A percentile compares a stretch with the other conserved stretches of the same genome.
These are phyloP conservation scores for Ceuthmochares aereus DNA, from an alignment of 2,113 vertebrate species.

Conservation along the genomic window DNA sequence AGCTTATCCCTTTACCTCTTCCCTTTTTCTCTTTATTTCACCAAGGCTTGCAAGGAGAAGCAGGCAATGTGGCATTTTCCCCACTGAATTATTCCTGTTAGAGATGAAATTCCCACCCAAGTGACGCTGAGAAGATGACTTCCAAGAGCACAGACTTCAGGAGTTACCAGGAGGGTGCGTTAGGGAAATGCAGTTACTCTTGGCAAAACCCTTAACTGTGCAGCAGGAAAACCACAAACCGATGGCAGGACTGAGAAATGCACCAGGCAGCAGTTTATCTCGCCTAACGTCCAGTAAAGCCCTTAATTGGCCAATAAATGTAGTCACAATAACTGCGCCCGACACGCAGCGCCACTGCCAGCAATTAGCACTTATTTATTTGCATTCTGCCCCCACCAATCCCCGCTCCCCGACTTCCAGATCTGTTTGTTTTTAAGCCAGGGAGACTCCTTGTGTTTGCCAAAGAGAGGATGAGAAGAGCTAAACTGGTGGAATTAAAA, in stretches of 20 bases:
- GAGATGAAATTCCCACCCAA: background rate
- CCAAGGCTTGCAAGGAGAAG: background rate
- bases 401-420: background rate
- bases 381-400: constrained; percentile 29
- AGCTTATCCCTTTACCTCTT: background rate
- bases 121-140: background rate
- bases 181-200: fast-evolving
- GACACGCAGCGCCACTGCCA: background rate
- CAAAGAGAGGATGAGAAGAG: background rate
- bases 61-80: background rate
- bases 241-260: background rate
- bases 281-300: constrained; percentile 49
- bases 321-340: background rate
- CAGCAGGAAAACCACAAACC: background rate
- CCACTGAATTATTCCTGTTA: fast-evolving
- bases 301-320: constrained; percentile 81
- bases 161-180: fast-evolving
- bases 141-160: background rate
- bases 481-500: fast-evolving
- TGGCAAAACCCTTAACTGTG: background rate
- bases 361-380: constrained; percentile 78
- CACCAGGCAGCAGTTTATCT: constrained; percentile 34
- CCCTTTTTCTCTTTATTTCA: too few relatives aligned
- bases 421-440: background rate
- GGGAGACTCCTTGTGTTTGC: background rate